Evolutionary conservation across 2,888 invertebrate genomes (phyloP).

Genomic region (Melanophora roralis): DNA sequence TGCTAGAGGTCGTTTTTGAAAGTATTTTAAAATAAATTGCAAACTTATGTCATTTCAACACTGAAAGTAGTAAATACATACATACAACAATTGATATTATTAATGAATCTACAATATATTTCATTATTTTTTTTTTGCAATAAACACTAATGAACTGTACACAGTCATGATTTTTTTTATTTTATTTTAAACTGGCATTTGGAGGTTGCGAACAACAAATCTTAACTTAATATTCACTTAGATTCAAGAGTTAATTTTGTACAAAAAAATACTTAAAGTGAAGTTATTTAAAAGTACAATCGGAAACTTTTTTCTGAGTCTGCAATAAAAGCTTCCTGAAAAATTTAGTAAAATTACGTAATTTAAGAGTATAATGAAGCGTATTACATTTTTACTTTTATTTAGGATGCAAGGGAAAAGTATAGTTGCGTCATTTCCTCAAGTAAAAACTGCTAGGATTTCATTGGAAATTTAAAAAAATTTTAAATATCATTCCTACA

Average conservation of each 20-base stretch:
- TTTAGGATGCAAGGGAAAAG: no score
- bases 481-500: no score
- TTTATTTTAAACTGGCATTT: not conserved
- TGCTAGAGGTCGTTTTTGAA: constrained; percentile 27
- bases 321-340: not conserved
- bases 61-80: no score
- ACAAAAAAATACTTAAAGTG: not conserved
- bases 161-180: constrained; percentile 8
- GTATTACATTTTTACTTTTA: no score
- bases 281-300: not conserved
- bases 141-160: not conserved
- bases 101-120: no score
- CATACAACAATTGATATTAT: no score
- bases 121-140: constrained; percentile 4
- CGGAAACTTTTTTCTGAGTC: not conserved
- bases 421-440: no score
- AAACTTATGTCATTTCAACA: no score
- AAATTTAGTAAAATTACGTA: no score
- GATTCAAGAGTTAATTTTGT: not conserved
- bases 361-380: no score
- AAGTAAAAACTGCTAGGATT: no score
- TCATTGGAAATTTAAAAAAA: no score
- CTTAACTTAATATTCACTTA: not conserved
- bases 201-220: constrained; percentile 19
- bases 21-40: constrained; percentile 16